Evolutionary conservation across 2,888 invertebrate genomes (phyloP).

Genomic region (Drosophila bunnanda): DNA sequence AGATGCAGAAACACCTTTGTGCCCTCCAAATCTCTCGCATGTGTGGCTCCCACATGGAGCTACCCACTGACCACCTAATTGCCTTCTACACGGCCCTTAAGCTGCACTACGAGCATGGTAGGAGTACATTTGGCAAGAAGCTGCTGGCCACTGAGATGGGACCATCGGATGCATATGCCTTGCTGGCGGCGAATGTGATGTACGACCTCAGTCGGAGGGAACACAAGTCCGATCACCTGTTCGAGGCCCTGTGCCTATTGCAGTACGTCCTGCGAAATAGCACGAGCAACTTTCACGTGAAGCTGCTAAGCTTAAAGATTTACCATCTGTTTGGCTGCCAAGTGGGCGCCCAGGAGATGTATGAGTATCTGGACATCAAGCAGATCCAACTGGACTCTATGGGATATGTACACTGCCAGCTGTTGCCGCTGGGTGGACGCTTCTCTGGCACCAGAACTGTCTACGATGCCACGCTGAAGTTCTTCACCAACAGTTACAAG

Average conservation of each 20-base stretch:
- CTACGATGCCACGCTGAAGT: slow-evolving; percentile 91
- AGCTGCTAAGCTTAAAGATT: slow-evolving; percentile 92
- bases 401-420: slow-evolving; percentile 92
- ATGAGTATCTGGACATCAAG: slow-evolving; percentile 93
- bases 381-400: slow-evolving; percentile 97
- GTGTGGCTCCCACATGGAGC: slow-evolving; percentile 88
- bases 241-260: slow-evolving; percentile 89
- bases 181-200: slow-evolving; percentile 88
- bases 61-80: slow-evolving; percentile 86
- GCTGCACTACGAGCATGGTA: slow-evolving; percentile 88
- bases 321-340: slow-evolving; percentile 92
- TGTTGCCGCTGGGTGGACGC: slow-evolving; percentile 90
- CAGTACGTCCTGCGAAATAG: slow-evolving; percentile 91
- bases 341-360: slow-evolving; percentile 90
- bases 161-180: slow-evolving; percentile 91
- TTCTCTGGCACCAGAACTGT: slow-evolving; percentile 89
- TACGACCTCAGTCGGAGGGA: slow-evolving; percentile 86
- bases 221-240: slow-evolving; percentile 86
- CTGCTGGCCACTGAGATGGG: slow-evolving; percentile 89
- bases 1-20: slow-evolving; percentile 93
- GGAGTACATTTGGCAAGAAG: slow-evolving; percentile 86
- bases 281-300: slow-evolving; percentile 95
- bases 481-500: slow-evolving; percentile 94
- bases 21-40: slow-evolving; percentile 91
- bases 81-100: slow-evolving; percentile 88